Conservation (phyloP, 2,113 vertebrate genomes). For the Rhineura floridana region DNA sequence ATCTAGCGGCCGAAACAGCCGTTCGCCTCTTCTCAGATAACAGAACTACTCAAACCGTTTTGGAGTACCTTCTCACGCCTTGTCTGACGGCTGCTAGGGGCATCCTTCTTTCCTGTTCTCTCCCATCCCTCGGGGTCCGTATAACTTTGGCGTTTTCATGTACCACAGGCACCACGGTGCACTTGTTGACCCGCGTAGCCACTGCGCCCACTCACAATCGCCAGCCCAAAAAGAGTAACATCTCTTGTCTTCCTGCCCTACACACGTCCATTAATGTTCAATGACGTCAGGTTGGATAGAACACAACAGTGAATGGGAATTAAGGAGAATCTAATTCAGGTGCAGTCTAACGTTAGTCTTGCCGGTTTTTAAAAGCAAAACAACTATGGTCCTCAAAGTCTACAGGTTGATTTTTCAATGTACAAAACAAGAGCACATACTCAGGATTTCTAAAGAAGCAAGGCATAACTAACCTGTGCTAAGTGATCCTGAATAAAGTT, state of each 20-base stretch:
- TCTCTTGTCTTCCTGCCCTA: no score
- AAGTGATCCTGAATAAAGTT: neutral
- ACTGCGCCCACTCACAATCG: no score
- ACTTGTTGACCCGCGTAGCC: neutral
- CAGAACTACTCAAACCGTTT: no score
- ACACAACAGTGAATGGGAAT: neutral
- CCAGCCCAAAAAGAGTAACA: no score
- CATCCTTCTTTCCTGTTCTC: no score
- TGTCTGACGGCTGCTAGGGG: neutral
- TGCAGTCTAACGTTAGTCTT: neutral
- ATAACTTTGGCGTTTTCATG: neutral
- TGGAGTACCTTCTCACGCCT: neutral
- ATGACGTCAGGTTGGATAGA: neutral
- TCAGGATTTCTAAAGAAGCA: neutral
- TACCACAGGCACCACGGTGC: neutral
- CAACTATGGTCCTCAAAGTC: neutral
- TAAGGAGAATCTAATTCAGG: neutral
- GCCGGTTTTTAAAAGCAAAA: no score
- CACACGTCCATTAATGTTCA: neutral
- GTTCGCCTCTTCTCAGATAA: neutral
- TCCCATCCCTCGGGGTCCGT: no score
- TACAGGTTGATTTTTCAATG: neutral
- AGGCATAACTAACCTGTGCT: neutral
- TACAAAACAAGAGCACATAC: neutral
- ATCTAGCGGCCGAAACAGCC: constrained; percentile 41